phyloP scores from a whole-genome alignment of 2,113 vertebrate species.

The Macquaria australasica region DNA sequence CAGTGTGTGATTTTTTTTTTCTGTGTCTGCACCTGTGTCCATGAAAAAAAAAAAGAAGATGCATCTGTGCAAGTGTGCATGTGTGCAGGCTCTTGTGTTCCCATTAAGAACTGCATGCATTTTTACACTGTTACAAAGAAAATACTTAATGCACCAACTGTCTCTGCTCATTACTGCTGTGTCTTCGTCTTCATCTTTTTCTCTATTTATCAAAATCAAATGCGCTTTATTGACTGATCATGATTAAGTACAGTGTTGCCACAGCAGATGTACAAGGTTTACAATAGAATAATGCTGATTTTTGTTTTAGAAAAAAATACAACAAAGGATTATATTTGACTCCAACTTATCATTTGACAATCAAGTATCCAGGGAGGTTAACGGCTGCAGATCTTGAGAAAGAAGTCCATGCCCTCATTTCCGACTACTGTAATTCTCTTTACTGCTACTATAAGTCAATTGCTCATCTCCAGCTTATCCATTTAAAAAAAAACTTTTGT shows the following conservation, averaged over 20 bases:
- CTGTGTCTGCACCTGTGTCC: conserved; percentile 67
- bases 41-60: conserved; percentile 43
- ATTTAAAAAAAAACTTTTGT: background rate
- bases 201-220: background rate
- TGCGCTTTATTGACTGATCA: background rate
- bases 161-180: conserved; percentile 23
- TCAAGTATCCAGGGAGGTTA: conserved; percentile 22
- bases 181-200: background rate
- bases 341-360: conserved; percentile 6
- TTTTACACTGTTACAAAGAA: conserved; percentile 40
- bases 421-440: conserved; percentile 12
- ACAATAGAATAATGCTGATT: background rate
- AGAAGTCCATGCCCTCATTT: conserved; percentile 11
- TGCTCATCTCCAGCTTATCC: background rate
- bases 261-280: background rate
- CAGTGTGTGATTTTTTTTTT: conserved; percentile 42
- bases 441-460: conserved; percentile 5
- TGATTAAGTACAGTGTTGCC: background rate
- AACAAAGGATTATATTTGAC: background rate
- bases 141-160: conserved; percentile 23
- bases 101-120: conserved; percentile 36
- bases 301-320: background rate
- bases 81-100: conserved; percentile 40
- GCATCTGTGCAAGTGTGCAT: conserved; percentile 45
- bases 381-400: background rate